phyloP scores from a whole-genome alignment of 92 coral and sea anemone genomes.

The Paragorgia papillata region DNA sequence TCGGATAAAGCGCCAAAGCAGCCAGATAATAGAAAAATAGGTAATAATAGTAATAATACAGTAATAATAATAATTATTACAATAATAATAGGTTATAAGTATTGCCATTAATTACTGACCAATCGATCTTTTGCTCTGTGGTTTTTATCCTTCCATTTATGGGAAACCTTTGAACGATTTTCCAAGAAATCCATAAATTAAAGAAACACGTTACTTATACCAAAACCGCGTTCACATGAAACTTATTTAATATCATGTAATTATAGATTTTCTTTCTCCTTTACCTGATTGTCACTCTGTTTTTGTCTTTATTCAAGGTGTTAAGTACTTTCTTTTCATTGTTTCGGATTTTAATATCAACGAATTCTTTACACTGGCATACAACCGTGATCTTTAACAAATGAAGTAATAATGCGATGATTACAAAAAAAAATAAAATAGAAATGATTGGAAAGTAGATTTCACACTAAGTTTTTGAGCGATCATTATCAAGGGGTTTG shows the following conservation, averaged over 20 bases:
- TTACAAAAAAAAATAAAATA: background rate
- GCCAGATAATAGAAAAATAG: too few relatives aligned
- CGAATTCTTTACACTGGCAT: conserved; percentile 93
- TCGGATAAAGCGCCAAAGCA: too few relatives aligned
- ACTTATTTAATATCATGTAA: too few relatives aligned
- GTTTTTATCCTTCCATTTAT: conserved; percentile 87
- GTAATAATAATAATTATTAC: background rate
- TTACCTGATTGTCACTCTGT: conserved; percentile 82
- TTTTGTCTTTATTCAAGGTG: conserved; percentile 90
- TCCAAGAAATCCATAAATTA: too few relatives aligned
- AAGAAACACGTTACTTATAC: too few relatives aligned
- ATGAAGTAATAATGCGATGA: too few relatives aligned
- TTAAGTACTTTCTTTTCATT: conserved; percentile 86
- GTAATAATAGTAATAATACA: too few relatives aligned
- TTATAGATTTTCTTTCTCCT: too few relatives aligned
- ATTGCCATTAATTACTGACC: conserved; percentile 56
- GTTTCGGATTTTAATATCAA: conserved; percentile 83
- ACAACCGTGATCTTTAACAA: conserved; percentile 69
- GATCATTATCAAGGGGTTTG: too few relatives aligned
- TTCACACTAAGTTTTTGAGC: too few relatives aligned
- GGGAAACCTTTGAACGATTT: conserved; percentile 75
- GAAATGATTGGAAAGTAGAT: background rate
- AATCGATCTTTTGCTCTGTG: conserved; percentile 91
- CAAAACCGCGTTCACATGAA: too few relatives aligned
- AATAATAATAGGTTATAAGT: background rate